These are phyloP conservation scores for Leptodactylus fallax DNA, from an alignment of 2,797 vertebrate species.

Conservation along the genomic window DNA sequence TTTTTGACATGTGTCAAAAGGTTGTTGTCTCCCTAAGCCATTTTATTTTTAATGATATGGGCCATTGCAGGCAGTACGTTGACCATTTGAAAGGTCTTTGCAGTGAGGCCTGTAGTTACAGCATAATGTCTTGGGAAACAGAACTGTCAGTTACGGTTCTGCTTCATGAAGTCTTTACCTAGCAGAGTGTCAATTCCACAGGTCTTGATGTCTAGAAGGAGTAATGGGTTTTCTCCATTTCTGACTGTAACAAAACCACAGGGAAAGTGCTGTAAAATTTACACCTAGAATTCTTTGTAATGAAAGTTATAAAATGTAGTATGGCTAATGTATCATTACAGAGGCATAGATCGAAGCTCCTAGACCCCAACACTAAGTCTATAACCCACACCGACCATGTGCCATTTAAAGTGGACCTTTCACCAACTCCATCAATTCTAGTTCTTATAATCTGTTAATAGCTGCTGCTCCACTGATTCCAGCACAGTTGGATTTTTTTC, in stretches of 20 bases:
- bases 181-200: not conserved
- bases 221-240: conserved; percentile 1
- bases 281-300: not conserved
- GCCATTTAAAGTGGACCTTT: no score
- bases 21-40: not conserved
- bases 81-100: not conserved
- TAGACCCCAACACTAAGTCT: no score
- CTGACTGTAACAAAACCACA: not conserved
- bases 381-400: no score
- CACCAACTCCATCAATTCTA: no score
- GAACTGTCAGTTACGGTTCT: conserved; percentile 34
- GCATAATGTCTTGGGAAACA: not conserved
- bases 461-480: no score
- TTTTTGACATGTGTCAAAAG: not conserved
- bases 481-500: no score
- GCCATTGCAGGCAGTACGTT: not conserved
- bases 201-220: not conserved
- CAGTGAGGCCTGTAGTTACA: not conserved
- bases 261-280: not conserved
- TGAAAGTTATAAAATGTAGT: not conserved
- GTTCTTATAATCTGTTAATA: no score
- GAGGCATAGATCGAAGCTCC: no score
- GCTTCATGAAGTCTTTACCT: conserved; percentile 12
- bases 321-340: not conserved
- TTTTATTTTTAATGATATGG: not conserved